Conservation (phyloP, 2,113 vertebrate genomes). For the Empidonax alnorum region DNA sequence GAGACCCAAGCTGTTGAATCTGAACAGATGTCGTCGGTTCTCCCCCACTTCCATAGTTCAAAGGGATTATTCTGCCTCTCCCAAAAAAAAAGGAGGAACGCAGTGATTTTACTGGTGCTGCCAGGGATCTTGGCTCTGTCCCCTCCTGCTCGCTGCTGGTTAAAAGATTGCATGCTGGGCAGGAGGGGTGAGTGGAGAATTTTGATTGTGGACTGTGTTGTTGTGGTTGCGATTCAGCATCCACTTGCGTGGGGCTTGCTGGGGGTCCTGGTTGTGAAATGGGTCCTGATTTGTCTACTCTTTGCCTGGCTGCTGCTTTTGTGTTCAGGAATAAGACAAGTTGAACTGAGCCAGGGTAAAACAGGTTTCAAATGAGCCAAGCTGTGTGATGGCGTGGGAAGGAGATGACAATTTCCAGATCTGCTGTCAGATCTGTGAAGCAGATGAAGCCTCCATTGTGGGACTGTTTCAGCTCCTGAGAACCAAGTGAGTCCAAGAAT, state of each 20-base stretch:
- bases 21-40: background rate
- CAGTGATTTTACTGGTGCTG: background rate
- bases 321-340: background rate
- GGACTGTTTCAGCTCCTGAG: background rate
- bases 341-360: background rate
- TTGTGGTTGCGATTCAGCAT: conserved; percentile 23
- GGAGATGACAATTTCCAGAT: background rate
- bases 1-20: conserved; percentile 34
- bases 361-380: background rate
- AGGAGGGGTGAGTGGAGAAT: background rate
- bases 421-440: background rate
- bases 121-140: conserved; percentile 18
- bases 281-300: background rate
- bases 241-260: background rate
- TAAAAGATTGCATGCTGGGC: conserved; percentile 37
- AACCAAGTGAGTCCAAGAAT: background rate
- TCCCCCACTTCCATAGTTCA: conserved; percentile 19
- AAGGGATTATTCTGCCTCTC: conserved; percentile 58
- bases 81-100: conserved; percentile 2
- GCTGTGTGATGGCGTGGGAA: background rate
- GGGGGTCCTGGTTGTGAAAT: background rate
- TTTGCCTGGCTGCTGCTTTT: background rate
- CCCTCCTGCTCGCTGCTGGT: conserved; percentile 14
- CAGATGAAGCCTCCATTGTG: background rate
- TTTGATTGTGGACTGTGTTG: background rate